Conservation (phyloP, 2,888 invertebrate genomes). For the Onthophagus sagittarius region DNA sequence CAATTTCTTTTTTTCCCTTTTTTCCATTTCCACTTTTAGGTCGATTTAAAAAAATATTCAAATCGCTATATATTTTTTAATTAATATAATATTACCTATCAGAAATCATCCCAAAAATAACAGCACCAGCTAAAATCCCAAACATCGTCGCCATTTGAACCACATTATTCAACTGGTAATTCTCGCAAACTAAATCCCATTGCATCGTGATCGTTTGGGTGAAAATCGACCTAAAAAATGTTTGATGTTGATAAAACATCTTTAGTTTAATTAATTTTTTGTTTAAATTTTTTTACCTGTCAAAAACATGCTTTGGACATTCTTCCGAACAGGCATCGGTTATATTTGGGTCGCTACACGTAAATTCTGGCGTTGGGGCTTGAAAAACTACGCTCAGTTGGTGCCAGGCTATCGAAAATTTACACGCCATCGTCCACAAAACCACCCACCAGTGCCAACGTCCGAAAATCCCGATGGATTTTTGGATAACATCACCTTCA, state of each 20-base stretch:
- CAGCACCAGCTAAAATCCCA: constrained; percentile 71
- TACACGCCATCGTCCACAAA: constrained; percentile 64
- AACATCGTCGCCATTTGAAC: constrained; percentile 76
- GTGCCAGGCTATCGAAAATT: constrained; percentile 79
- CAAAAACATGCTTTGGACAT: constrained; percentile 58
- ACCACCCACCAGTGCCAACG: constrained; percentile 73
- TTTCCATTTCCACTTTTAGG: too few relatives aligned
- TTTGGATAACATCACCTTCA: constrained; percentile 61
- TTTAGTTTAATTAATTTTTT: background rate
- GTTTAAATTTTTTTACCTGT: constrained; percentile 49
- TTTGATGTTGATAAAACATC: background rate
- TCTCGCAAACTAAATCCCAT: constrained; percentile 72
- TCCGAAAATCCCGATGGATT: constrained; percentile 67
- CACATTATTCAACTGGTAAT: constrained; percentile 63
- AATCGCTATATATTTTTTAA: background rate
- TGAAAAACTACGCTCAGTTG: constrained; percentile 75
- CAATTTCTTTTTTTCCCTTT: too few relatives aligned
- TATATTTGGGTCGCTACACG: constrained; percentile 39
- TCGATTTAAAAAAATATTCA: too few relatives aligned
- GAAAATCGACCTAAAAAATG: constrained; percentile 51
- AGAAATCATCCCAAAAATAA: constrained; percentile 70
- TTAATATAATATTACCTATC: constrained; percentile 59
- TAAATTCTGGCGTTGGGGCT: constrained; percentile 62
- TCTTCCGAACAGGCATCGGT: constrained; percentile 55
- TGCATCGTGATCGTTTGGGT: constrained; percentile 69